phyloP scores from a whole-genome alignment of 2,797 vertebrate genomes.

The Chelidonichthys spinosus region DNA sequence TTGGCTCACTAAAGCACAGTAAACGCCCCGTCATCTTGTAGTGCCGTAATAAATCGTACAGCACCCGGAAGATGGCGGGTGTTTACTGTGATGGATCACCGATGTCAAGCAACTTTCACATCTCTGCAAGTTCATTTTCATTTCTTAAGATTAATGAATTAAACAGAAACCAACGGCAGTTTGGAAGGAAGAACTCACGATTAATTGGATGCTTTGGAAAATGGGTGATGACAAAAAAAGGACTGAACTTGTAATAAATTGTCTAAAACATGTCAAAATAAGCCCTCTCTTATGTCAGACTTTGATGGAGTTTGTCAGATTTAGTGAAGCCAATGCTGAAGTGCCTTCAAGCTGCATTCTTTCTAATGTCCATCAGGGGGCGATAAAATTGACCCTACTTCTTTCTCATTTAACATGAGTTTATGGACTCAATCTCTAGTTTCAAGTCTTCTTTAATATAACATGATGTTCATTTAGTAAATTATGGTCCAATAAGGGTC shows the following conservation, averaged over 20 bases:
- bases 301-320: neutral
- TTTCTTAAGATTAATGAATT: neutral
- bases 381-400: neutral
- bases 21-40: too few species aligned
- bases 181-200: neutral
- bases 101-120: neutral
- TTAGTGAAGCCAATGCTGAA: neutral
- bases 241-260: neutral
- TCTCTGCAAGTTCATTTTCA: neutral
- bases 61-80: neutral
- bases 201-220: neutral
- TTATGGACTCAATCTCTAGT: too few species aligned
- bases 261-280: neutral
- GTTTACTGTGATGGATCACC: neutral
- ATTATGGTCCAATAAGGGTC: too few species aligned
- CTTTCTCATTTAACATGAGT: neutral
- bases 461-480: too few species aligned
- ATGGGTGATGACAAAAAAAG: neutral
- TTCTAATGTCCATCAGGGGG: neutral
- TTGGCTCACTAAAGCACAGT: too few species aligned
- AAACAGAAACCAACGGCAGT: neutral
- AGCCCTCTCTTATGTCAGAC: neutral
- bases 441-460: too few species aligned
- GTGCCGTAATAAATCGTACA: neutral
- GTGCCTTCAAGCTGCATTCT: neutral